Base-by-base conservation (phyloP, 2,113 vertebrate genomes). In the Phocoena sinus region DNA sequence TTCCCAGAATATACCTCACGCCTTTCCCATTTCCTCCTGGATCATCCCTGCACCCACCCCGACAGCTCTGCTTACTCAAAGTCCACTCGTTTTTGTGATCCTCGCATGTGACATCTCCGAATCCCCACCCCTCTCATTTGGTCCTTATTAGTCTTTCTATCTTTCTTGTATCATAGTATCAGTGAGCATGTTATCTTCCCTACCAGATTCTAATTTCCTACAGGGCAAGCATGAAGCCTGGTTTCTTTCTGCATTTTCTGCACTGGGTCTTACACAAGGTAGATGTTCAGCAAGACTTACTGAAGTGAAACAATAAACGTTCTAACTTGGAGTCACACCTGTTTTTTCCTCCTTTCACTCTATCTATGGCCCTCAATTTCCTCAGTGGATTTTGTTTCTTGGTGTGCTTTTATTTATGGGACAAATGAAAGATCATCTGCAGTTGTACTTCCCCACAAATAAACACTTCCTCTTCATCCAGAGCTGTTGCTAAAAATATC, bases 381-480 rank as follows among this genome's bases (percentile, higher is more conserved):
- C 58, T 41, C 36, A 68, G 50, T 20, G 47, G 25, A 2, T 36
- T 96, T 85, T 85, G 15, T 20, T 92, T 31, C 36, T 56, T 10
- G 44, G 20, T 44, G 38, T 44, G 26, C 9, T 93, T 95, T 81
- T 53, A 92, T 95, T 93, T 47, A 38, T 2, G 53, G 47, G 17
- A 76, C 67, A 79, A 92, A 83, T n/a, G 84, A 96, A 97, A 96
- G 58, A 36, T 20, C 93, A 58, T 26, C 36, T 21, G 5, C 36
- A 33, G 10, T 53, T 83, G 14, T 53, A 65, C 60, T 97, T 92
- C 26, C 44, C 63, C 56, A 89, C 4, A 94, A 58, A 95, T 76
- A 92, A 47, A 60, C 68, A 80, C 62, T 7, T 53, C 11, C 23
- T 83, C 13, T 74, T 50, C 11, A n/a, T 7, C 41, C 26, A 83